Conservation (phyloP, 2,113 vertebrate genomes). For the Erinaceus europaeus region DNA sequence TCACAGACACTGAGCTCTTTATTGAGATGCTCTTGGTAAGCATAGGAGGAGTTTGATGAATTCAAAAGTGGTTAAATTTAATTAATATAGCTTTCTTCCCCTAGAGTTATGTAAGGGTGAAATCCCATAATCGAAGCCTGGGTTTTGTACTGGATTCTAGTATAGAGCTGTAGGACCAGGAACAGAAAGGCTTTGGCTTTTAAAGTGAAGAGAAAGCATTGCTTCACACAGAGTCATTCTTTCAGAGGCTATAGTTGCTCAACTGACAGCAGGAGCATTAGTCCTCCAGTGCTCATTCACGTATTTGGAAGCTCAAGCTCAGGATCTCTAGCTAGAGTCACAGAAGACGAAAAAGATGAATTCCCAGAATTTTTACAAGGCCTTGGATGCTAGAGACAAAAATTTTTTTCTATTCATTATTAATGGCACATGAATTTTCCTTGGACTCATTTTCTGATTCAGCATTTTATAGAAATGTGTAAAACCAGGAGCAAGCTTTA, state of each 20-base stretch:
- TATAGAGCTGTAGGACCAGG: not conserved
- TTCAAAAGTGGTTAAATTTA: constrained; percentile 36
- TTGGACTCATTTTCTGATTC: constrained; percentile 24
- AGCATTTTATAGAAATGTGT: constrained; percentile 14
- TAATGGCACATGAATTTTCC: not conserved
- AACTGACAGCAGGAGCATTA: fast-evolving
- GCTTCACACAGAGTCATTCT: not conserved
- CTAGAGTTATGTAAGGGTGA: not conserved
- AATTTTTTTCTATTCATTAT: not conserved
- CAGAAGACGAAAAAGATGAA: not conserved
- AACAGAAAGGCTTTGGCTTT: not conserved
- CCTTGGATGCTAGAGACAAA: not conserved
- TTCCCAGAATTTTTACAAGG: not conserved
- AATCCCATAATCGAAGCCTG: not conserved
- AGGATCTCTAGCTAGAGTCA: not conserved
- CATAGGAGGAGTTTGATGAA: not conserved
- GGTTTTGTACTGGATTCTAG: not conserved
- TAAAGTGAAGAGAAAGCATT: not conserved
- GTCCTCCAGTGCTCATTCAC: not conserved
- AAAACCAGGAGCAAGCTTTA: not conserved
- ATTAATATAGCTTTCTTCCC: constrained; percentile 25
- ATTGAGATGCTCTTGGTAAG: not conserved
- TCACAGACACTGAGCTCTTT: not conserved
- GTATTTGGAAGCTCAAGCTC: not conserved
- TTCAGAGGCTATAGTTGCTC: not conserved